phyloP scores from a whole-genome alignment of 2,888 invertebrate genomes.

The Polymixis flavicincta region DNA sequence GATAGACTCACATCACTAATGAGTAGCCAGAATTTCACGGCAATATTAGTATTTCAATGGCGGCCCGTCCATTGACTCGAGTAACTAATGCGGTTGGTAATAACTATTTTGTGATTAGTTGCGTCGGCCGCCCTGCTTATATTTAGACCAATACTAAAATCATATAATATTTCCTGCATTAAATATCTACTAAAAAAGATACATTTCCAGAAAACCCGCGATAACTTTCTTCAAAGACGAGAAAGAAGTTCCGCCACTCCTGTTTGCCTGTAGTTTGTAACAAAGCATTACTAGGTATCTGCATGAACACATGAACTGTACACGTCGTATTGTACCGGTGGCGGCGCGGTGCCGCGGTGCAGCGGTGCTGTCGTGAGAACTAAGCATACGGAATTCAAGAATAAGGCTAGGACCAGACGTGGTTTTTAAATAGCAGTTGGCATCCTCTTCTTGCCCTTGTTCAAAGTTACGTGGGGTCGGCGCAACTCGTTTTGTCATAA shows the following conservation, averaged over 20 bases:
- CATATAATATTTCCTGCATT: not conserved
- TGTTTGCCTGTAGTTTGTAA: constrained; percentile 25
- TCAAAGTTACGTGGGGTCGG: not conserved
- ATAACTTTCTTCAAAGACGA: not conserved
- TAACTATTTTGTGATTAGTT: not conserved
- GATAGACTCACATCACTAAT: not conserved
- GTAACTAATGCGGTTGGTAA: not conserved
- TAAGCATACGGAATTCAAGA: constrained; percentile 16
- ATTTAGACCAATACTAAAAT: not conserved
- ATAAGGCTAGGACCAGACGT: constrained; percentile 23
- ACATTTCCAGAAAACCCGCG: not conserved
- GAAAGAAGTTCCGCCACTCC: constrained; percentile 16
- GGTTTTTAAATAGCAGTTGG: not conserved
- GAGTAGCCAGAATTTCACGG: not conserved
- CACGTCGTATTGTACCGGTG: constrained; percentile 5
- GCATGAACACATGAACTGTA: constrained; percentile 27
- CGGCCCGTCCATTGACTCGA: not conserved
- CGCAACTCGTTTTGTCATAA: not conserved
- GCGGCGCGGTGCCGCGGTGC: not conserved
- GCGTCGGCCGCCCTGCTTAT: too few relatives aligned
- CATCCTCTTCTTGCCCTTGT: too few relatives aligned
- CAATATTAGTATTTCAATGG: not conserved
- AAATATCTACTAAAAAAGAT: not conserved
- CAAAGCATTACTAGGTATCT: constrained; percentile 8
- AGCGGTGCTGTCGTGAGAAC: constrained; percentile 10